These are phyloP conservation scores for Enhydra lutris DNA, from an alignment of 2,113 vertebrate genomes.

Conservation along the genomic window DNA sequence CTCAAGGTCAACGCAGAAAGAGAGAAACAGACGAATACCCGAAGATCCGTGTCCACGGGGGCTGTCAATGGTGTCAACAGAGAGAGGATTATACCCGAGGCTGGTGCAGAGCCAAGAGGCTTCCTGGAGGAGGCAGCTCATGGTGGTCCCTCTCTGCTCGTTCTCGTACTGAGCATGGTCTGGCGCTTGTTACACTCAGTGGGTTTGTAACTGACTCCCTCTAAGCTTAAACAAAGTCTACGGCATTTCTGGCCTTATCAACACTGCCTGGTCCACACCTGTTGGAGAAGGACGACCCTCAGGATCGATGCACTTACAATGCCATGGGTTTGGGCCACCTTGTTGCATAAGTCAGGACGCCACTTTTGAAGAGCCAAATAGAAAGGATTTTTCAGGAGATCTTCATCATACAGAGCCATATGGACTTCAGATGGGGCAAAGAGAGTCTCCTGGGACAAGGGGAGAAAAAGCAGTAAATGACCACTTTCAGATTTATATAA, in stretches of 20 bases:
- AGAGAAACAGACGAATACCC: not conserved
- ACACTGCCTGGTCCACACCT: not conserved
- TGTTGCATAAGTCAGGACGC: conserved; percentile 90
- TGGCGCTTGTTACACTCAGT: not conserved
- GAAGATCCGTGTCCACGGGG: not conserved
- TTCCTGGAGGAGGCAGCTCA: not conserved
- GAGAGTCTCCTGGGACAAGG: conserved; percentile 62
- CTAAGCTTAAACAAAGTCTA: not conserved
- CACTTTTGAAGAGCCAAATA: conserved; percentile 93
- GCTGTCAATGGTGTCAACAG: too few relatives aligned
- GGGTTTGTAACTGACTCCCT: not conserved
- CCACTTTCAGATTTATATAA: not conserved
- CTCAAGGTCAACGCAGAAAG: not conserved
- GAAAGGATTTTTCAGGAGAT: conserved; percentile 96
- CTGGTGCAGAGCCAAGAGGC: not conserved
- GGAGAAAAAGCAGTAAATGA: not conserved
- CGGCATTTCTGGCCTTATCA: not conserved
- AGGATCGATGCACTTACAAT: conserved; percentile 85
- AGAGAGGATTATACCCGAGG: not conserved
- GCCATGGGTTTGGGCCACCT: conserved; percentile 91
- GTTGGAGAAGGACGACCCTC: not conserved
- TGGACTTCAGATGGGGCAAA: conserved; percentile 81
- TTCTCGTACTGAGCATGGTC: too few relatives aligned
- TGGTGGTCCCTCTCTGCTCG: not conserved
- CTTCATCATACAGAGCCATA: conserved; percentile 99